Base-by-base conservation (phyloP, 2,888 invertebrate species). In the Synanthedon andrenaeformis region DNA sequence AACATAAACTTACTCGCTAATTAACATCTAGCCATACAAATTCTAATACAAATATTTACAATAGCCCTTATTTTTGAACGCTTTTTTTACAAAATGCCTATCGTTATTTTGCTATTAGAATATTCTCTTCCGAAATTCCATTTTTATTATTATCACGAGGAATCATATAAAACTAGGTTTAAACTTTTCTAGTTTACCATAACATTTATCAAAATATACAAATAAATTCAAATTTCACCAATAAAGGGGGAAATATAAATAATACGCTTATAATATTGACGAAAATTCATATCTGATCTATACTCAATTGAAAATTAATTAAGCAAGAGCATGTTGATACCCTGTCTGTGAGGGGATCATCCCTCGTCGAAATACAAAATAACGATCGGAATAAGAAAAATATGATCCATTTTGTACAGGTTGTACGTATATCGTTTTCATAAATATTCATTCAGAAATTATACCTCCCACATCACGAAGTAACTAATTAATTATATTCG, bases 41-140 rank as follows among this genome's bases (percentile, higher is more conserved):
- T 69, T 67, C 62, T 69, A 35, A 66, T 76, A 76, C 72, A 76
- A 72, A 70, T 82, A 82, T 83, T 77, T 83, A 83, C 83, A 82
- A 59, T 60, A 59, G 72, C 78, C 77, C 78, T 80, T 76, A 76
- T 72, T 69, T 71, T 61, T 71, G 59, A 74, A 62, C 49, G 35
- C 35, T 35, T 17, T 17, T 49, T 49, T 49, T 23, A 49, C 45
- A 45, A 45, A 42, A 42, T 5, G 13, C 45, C 13, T 45, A 45
- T 8, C 35, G 10, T 35, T 35, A 35, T 8, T 35, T 35, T 10
- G 35, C 35, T 35, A 35, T 23, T 35, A 35, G 35, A 35, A 35
- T 35, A 35, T 35, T 35, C 10, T 35, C 35, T 35, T 35, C 35
- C 35, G 35, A 35, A 35, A 35, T 10, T 35, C 35, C 35, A 35